Percentiles rank a stretch among this genome's conserved stretches.
Evolutionary conservation across 1,140 invertebrate genomes (phyloP).

Genomic region (Hydropsyche tenuis): DNA sequence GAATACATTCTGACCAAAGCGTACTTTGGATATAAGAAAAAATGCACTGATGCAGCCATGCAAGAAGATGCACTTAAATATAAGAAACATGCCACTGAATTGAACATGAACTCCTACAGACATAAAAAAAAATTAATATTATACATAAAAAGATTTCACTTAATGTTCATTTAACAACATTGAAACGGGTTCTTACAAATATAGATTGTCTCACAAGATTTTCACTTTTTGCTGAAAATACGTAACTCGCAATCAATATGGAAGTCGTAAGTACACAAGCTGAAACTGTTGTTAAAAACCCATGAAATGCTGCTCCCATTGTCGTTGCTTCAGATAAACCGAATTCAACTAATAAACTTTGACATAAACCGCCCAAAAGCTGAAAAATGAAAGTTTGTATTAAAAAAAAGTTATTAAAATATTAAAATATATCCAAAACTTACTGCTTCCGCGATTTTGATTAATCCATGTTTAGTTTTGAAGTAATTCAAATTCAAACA

Average conservation of each 20-base stretch:
- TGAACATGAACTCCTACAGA: constrained; percentile 80
- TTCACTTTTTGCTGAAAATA: constrained; percentile 77
- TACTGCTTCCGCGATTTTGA: constrained; percentile 79
- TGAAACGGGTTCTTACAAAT: constrained; percentile 69
- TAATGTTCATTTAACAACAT: neutral
- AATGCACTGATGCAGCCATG: constrained; percentile 76
- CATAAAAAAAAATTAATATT: neutral
- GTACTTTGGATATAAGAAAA: constrained; percentile 74
- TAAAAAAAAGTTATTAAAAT: constrained; percentile 1
- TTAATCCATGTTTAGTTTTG: constrained; percentile 69
- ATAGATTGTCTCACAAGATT: constrained; percentile 75
- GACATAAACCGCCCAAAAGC: constrained; percentile 76
- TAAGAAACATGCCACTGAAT: constrained; percentile 73
- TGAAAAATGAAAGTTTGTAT: constrained; percentile 53
- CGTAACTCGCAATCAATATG: constrained; percentile 74
- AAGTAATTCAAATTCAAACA: constrained; percentile 79
- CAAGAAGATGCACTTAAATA: constrained; percentile 78
- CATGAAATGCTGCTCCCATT: constrained; percentile 75
- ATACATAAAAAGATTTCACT: neutral
- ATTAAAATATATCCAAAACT: constrained; percentile 51
- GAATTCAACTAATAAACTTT: constrained; percentile 77
- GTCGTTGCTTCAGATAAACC: constrained; percentile 70
- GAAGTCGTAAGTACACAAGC: constrained; percentile 76
- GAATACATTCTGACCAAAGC: constrained; percentile 62
- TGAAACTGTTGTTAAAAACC: constrained; percentile 76